Conservation (phyloP, 1,140 invertebrate genomes). For the Elysia chlorotica region DNA sequence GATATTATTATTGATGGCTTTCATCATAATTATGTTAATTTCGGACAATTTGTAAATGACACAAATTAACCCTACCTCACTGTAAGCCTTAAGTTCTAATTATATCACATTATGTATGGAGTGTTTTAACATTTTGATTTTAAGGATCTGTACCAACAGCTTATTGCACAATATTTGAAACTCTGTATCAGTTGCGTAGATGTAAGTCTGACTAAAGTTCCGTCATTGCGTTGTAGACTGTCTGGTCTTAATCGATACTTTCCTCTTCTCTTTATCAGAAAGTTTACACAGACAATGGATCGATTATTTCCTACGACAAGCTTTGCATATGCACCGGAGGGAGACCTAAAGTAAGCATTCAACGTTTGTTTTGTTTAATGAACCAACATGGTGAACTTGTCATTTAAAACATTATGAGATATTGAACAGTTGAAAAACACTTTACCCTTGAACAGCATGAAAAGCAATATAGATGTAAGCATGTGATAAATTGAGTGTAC, state of each 20-base stretch:
- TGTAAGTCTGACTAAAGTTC: neutral
- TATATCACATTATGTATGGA: neutral
- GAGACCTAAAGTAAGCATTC: conserved; percentile 72
- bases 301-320: conserved; percentile 75
- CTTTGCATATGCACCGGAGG: conserved; percentile 91
- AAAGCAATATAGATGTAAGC: neutral
- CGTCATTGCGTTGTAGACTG: neutral
- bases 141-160: neutral
- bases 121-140: neutral
- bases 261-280: neutral
- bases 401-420: too few species aligned
- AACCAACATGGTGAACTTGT: too few species aligned
- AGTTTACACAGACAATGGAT: conserved; percentile 58
- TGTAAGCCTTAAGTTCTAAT: neutral
- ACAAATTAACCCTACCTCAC: neutral
- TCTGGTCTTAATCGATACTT: neutral
- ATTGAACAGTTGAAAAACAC: neutral
- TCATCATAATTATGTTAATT: neutral
- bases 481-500: neutral
- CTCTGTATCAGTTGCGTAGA: neutral
- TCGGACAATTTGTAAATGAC: neutral
- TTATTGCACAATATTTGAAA: neutral
- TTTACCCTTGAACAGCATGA: neutral
- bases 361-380: neutral
- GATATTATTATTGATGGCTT: neutral